Evolutionary conservation across 2,888 invertebrate genomes (phyloP).

Genomic region (Laothoe populi): DNA sequence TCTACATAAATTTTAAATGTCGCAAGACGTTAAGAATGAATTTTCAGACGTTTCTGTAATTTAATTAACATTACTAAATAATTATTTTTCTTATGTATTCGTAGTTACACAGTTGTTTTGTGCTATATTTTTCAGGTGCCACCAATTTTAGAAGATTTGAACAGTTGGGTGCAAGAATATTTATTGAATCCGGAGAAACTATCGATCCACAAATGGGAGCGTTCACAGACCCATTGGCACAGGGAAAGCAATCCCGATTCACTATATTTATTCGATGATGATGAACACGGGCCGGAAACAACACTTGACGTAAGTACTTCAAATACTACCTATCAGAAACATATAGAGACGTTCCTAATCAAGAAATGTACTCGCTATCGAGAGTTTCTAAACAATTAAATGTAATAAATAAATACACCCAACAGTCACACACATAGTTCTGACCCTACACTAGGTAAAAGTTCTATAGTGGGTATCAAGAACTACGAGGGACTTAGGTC

Average conservation of each 20-base stretch:
- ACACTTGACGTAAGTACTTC: slow-evolving; percentile 63
- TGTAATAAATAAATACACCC: no score
- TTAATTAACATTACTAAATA: not conserved
- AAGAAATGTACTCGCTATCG: no score
- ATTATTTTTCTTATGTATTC: not conserved
- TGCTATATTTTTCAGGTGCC: slow-evolving; percentile 75
- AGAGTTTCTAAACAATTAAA: no score
- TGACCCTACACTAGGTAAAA: no score
- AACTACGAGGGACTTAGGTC: no score
- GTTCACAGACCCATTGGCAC: slow-evolving; percentile 88
- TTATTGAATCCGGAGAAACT: slow-evolving; percentile 88
- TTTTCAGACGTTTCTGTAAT: slow-evolving; percentile 61
- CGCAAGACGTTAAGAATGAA: slow-evolving; percentile 54
- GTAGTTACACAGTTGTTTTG: slow-evolving; percentile 22
- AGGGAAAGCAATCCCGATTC: slow-evolving; percentile 81
- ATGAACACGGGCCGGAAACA: slow-evolving; percentile 66
- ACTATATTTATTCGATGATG: slow-evolving; percentile 76
- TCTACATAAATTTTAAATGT: slow-evolving; percentile 49
- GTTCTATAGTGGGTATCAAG: no score
- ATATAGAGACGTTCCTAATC: no score
- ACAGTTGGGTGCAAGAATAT: slow-evolving; percentile 87
- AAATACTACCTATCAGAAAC: no score
- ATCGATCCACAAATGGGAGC: slow-evolving; percentile 89
- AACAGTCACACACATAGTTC: no score
- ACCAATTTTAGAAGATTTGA: slow-evolving; percentile 87